Evolutionary conservation across 2,797 vertebrate genomes (phyloP).

Genomic region (Cynodonichthys magdalenae): DNA sequence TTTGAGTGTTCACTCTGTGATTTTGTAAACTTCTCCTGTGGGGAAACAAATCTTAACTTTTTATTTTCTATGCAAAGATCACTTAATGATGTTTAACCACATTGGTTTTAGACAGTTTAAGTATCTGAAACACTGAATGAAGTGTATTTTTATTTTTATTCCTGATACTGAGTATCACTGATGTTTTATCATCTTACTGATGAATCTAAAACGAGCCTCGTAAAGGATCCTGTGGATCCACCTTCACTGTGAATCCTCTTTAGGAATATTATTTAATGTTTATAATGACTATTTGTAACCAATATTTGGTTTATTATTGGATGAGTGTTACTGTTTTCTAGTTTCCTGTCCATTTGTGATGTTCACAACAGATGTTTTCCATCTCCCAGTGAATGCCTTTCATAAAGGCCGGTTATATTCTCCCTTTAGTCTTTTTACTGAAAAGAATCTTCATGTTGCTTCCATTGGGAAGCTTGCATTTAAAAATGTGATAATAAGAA

Average conservation of each 20-base stretch:
- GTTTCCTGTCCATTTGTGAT: constrained; percentile 32
- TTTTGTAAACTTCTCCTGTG: constrained; percentile 26
- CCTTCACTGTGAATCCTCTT: constrained; percentile 55
- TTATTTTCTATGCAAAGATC: constrained; percentile 53
- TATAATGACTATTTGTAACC: constrained; percentile 51
- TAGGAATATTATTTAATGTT: constrained; percentile 55
- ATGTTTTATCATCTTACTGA: constrained; percentile 46
- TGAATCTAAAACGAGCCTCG: constrained; percentile 40
- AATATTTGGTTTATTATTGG: constrained; percentile 49
- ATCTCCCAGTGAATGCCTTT: constrained; percentile 63
- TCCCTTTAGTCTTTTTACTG: constrained; percentile 44
- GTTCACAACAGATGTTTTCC: constrained; percentile 52
- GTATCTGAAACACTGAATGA: constrained; percentile 53
- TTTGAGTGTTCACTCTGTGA: constrained; percentile 25
- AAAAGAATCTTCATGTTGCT: constrained; percentile 49
- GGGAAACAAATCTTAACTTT: constrained; percentile 13
- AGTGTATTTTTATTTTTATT: constrained; percentile 20
- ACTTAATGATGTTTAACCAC: constrained; percentile 36
- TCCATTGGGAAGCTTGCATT: constrained; percentile 61
- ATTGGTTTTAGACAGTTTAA: constrained; percentile 46
- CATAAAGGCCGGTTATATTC: constrained; percentile 55
- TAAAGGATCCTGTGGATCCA: constrained; percentile 71
- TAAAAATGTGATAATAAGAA: constrained; percentile 32
- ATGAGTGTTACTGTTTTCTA: constrained; percentile 22
- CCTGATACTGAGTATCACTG: constrained; percentile 64